A percentile compares a stretch with the other conserved stretches of the same genome.
Conservation (phyloP, 2,888 invertebrate genomes). For the Malacosoma neustria region DNA sequence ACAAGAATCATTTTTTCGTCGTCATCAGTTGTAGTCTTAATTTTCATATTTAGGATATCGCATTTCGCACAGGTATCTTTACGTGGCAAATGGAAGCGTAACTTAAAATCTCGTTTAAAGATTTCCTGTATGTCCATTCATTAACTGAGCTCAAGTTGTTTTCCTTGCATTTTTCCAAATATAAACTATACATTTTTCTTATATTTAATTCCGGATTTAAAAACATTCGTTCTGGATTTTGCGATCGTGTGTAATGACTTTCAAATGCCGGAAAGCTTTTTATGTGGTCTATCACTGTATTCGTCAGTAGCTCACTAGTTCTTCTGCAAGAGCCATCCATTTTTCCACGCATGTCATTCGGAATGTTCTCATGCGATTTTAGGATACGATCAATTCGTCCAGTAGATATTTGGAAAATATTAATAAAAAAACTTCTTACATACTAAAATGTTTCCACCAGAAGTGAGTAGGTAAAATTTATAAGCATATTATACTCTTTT, state of each 20-base stretch:
- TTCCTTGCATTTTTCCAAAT: constrained; percentile 13
- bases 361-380: constrained; percentile 8
- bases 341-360: constrained; percentile 7
- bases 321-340: constrained; percentile 7
- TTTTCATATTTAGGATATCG: background rate
- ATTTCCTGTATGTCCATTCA: background rate
- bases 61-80: constrained; percentile 1
- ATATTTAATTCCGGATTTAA: constrained; percentile 14
- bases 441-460: constrained; percentile 5
- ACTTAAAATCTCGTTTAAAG: background rate
- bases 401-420: constrained; percentile 7
- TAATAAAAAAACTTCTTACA: constrained; percentile 6
- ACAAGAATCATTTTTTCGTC: constrained; percentile 7
- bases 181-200: constrained; percentile 14
- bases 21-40: constrained; percentile 3
- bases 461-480: constrained; percentile 2
- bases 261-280: constrained; percentile 19
- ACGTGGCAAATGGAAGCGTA: constrained; percentile 1
- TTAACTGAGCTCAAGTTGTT: background rate
- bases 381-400: constrained; percentile 8
- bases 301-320: constrained; percentile 8
- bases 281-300: constrained; percentile 10
- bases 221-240: constrained; percentile 17
- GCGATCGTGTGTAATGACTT: constrained; percentile 18
- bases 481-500: constrained; percentile 5